Conservation (phyloP, 2,113 vertebrate genomes). For the Enhydra lutris region DNA sequence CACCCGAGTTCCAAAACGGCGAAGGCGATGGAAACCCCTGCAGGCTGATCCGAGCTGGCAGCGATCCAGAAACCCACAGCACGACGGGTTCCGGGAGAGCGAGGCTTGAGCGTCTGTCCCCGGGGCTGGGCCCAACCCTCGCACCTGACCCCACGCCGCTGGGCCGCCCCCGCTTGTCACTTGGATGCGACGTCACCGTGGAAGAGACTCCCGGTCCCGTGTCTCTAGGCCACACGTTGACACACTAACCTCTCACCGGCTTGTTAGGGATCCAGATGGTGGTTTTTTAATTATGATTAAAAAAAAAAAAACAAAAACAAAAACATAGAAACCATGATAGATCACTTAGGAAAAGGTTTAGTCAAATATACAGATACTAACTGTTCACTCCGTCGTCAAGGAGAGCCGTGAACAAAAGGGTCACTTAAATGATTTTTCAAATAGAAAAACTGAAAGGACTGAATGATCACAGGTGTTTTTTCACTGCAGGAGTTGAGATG, state of each 20-base stretch:
- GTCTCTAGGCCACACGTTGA: slow-evolving; percentile 31
- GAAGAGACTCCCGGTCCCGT: neutral
- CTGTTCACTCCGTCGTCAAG: slow-evolving; percentile 66
- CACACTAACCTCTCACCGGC: slow-evolving; percentile 9
- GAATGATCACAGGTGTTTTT: slow-evolving; percentile 61
- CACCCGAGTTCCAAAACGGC: neutral
- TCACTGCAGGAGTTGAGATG: slow-evolving; percentile 59
- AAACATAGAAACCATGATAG: slow-evolving; percentile 70
- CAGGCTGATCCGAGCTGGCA: neutral
- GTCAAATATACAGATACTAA: slow-evolving; percentile 82
- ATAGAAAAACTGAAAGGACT: slow-evolving; percentile 73
- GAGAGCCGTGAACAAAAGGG: slow-evolving; percentile 58
- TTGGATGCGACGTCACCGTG: neutral
- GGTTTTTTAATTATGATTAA: slow-evolving; percentile 70
- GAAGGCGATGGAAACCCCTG: neutral
- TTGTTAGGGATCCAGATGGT: slow-evolving; percentile 54
- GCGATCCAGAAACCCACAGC: neutral
- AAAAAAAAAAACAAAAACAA: slow-evolving; percentile 21
- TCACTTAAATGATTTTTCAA: slow-evolving; percentile 13
- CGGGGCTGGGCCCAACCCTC: neutral
- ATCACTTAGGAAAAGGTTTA: slow-evolving; percentile 73
- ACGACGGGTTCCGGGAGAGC: neutral
- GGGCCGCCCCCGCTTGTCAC: slow-evolving; percentile 20
- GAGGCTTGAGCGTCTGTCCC: neutral
- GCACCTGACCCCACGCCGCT: neutral